These are phyloP conservation scores for Caenorhabditis virilis DNA, from an alignment of 2,888 invertebrate species.

Conservation along the genomic window DNA sequence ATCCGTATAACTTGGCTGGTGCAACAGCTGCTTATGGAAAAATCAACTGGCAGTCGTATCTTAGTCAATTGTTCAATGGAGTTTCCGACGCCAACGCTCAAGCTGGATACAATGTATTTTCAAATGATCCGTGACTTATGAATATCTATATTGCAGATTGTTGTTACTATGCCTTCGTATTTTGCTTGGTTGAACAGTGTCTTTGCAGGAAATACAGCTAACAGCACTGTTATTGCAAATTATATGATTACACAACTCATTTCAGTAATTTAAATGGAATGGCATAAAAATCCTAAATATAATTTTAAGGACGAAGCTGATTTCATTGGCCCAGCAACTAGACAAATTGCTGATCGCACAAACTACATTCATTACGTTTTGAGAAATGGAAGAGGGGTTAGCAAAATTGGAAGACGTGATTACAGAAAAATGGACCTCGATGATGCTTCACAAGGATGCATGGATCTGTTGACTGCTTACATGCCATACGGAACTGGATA, in stretches of 20 bases:
- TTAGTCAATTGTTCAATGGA: slow-evolving; percentile 34
- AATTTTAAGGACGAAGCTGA: slow-evolving; percentile 28
- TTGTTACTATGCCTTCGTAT: slow-evolving; percentile 58
- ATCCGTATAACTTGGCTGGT: slow-evolving; percentile 46
- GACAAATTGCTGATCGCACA: slow-evolving; percentile 10
- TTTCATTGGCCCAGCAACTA: slow-evolving; percentile 27
- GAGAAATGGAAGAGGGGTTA: slow-evolving; percentile 39
- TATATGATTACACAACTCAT: slow-evolving; percentile 46
- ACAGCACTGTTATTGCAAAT: slow-evolving; percentile 46
- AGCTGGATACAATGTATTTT: slow-evolving; percentile 20
- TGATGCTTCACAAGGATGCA: slow-evolving; percentile 33
- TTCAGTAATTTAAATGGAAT: neutral
- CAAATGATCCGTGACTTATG: neutral
- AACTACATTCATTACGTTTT: slow-evolving; percentile 45
- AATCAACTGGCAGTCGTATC: slow-evolving; percentile 49
- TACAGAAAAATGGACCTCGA: slow-evolving; percentile 31
- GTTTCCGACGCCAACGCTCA: slow-evolving; percentile 7
- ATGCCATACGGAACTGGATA: slow-evolving; percentile 64
- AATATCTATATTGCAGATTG: slow-evolving; percentile 29
- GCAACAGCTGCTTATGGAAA: slow-evolving; percentile 40
- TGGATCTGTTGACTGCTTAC: slow-evolving; percentile 49
- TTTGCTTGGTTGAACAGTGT: slow-evolving; percentile 58
- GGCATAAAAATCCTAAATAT: neutral
- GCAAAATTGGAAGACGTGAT: slow-evolving; percentile 33
- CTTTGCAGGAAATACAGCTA: slow-evolving; percentile 35